Conservation (phyloP, 2,888 invertebrate species). For the Caenorhabditis sp. region DNA sequence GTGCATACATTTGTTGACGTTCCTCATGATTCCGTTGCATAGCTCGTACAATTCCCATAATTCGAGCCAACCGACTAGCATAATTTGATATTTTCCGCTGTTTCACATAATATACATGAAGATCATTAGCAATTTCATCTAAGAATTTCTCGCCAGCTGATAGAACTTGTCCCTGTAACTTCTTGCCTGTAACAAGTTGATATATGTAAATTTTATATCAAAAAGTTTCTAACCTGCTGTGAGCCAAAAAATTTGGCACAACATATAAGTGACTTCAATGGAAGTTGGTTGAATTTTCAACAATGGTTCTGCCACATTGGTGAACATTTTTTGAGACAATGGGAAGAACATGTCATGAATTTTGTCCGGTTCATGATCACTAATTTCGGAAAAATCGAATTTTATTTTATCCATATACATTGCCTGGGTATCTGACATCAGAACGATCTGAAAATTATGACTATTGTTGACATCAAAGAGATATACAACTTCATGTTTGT, state of each 20-base stretch:
- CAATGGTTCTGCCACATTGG: conserved; percentile 34
- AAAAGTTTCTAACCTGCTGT: background rate
- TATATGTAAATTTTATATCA: background rate
- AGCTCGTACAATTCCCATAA: conserved; percentile 49
- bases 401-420: conserved; percentile 29
- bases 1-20: conserved; percentile 22
- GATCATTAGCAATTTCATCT: conserved; percentile 38
- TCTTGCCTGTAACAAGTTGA: conserved; percentile 41
- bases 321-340: conserved; percentile 28
- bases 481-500: too few species aligned
- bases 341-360: conserved; percentile 38
- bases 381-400: conserved; percentile 36
- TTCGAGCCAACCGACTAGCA: conserved; percentile 46
- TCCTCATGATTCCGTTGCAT: conserved; percentile 40
- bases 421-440: conserved; percentile 7
- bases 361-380: conserved; percentile 20
- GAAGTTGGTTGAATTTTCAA: conserved; percentile 31
- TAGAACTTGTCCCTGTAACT: conserved; percentile 26
- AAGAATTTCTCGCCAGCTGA: conserved; percentile 32
- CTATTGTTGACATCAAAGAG: too few species aligned
- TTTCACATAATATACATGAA: conserved; percentile 44
- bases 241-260: conserved; percentile 44
- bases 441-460: too few species aligned
- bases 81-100: conserved; percentile 43
- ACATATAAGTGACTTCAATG: conserved; percentile 43